These are phyloP conservation scores for Pterophyllum scalare DNA, from an alignment of 2,113 vertebrate species.

Conservation along the genomic window DNA sequence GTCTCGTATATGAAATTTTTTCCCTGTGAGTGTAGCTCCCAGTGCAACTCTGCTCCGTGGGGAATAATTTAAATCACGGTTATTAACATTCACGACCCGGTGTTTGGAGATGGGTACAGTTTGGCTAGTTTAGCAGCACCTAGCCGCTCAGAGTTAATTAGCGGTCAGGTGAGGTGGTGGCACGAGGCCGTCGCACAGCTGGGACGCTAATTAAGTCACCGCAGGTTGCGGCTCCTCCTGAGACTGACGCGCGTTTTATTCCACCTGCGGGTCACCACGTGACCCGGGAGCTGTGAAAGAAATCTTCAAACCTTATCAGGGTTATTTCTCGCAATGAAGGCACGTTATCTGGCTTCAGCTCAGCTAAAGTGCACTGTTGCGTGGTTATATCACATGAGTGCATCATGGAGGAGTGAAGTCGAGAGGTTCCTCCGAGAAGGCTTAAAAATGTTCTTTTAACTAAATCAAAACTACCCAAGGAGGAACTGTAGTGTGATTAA, in stretches of 20 bases:
- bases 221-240: conserved; percentile 23
- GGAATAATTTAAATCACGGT: conserved; percentile 9
- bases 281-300: conserved; percentile 5
- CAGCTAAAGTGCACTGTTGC: not conserved
- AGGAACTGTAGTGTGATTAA: not conserved
- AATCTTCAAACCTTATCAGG: not conserved
- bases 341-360: not conserved
- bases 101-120: conserved; percentile 32
- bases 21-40: conserved; percentile 23
- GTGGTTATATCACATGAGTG: not conserved
- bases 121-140: conserved; percentile 57
- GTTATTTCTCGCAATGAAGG: not conserved
- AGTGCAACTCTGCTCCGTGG: not conserved
- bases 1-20: not conserved
- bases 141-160: conserved; percentile 67
- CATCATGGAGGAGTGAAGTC: not conserved
- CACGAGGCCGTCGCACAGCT: conserved; percentile 50
- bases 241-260: not conserved
- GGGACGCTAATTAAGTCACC: conserved; percentile 60
- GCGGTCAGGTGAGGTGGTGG: conserved; percentile 55
- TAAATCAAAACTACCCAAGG: not conserved
- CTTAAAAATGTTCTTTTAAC: not conserved
- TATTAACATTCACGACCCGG: conserved; percentile 69
- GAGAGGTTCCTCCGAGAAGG: no score
- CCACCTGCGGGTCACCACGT: conserved; percentile 24